These are phyloP conservation scores for Pardosa pseudoannulata DNA, from an alignment of 2,888 invertebrate genomes.

Conservation along the genomic window DNA sequence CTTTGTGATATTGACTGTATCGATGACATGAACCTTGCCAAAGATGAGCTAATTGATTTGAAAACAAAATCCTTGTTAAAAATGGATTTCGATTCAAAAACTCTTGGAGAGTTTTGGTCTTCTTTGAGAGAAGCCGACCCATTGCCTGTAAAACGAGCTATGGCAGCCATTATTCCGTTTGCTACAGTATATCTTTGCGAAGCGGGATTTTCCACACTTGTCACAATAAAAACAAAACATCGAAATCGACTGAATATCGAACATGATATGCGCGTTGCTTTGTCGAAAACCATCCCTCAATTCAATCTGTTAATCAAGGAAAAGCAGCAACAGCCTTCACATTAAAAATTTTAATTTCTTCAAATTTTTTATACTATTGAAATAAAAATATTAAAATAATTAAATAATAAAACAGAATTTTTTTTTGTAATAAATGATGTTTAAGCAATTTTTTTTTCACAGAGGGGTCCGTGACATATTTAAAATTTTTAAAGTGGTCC, in stretches of 20 bases:
- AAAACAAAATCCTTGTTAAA: conserved; percentile 44
- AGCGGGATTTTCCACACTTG: conserved; percentile 39
- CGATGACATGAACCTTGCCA: conserved; percentile 51
- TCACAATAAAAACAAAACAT: conserved; percentile 45
- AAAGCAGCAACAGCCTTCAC: conserved; percentile 48
- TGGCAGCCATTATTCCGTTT: conserved; percentile 55
- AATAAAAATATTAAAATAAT: conserved; percentile 57
- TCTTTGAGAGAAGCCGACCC: conserved; percentile 17
- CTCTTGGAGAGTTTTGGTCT: conserved; percentile 22
- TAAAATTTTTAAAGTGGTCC: conserved; percentile 49
- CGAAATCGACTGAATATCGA: conserved; percentile 46
- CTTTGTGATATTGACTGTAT: conserved; percentile 53
- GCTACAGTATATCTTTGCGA: conserved; percentile 48
- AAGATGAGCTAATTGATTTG: conserved; percentile 52
- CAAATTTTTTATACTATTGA: conserved; percentile 52
- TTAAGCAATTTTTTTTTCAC: conserved; percentile 56
- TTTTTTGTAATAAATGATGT: conserved; percentile 49
- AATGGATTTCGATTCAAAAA: conserved; percentile 47
- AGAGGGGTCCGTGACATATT: conserved; percentile 58
- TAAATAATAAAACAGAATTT: neutral
- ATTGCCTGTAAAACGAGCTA: conserved; percentile 27
- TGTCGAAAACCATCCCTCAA: conserved; percentile 51
- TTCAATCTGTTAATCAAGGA: conserved; percentile 51
- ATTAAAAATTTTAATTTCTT: conserved; percentile 49
- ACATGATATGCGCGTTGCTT: conserved; percentile 50